phyloP scores from a whole-genome alignment of 2,797 vertebrate species.

The Serranus cabrilla region DNA sequence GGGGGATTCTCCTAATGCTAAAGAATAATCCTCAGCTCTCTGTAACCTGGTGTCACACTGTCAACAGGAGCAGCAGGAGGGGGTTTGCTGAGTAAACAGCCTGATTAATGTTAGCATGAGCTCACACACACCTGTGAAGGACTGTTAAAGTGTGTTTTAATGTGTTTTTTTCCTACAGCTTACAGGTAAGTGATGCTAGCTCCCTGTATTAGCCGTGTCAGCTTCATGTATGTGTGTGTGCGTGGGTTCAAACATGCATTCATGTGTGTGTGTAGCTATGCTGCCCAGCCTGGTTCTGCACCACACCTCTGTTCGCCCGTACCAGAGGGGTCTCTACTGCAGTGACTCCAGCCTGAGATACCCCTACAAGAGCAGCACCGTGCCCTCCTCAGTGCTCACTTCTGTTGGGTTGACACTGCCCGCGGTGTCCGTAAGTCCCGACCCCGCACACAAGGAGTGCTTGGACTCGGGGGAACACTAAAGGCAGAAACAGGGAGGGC shows the following conservation, averaged over 20 bases:
- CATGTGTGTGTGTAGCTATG: slow-evolving; percentile 80
- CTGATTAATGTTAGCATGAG: slow-evolving; percentile 29
- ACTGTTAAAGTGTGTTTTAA: slow-evolving; percentile 46
- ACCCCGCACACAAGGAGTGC: slow-evolving; percentile 46
- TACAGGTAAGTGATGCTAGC: slow-evolving; percentile 71
- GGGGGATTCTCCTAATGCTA: slow-evolving; percentile 36
- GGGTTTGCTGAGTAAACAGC: slow-evolving; percentile 51
- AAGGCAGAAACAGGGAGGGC: slow-evolving; percentile 43
- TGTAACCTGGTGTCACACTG: slow-evolving; percentile 46
- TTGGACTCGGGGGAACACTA: slow-evolving; percentile 38
- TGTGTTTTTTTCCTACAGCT: slow-evolving; percentile 41
- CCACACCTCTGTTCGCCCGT: slow-evolving; percentile 79
- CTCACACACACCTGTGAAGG: slow-evolving; percentile 48
- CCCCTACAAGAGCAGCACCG: slow-evolving; percentile 83
- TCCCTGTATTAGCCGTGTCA: neutral
- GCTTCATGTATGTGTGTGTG: slow-evolving; percentile 17
- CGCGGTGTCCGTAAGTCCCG: slow-evolving; percentile 87
- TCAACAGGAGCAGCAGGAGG: slow-evolving; percentile 64
- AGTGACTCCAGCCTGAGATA: slow-evolving; percentile 77
- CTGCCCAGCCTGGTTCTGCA: slow-evolving; percentile 87
- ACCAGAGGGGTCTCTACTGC: slow-evolving; percentile 86
- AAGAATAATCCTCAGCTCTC: slow-evolving; percentile 34
- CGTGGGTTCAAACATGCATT: slow-evolving; percentile 37
- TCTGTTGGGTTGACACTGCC: slow-evolving; percentile 85
- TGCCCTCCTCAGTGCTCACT: slow-evolving; percentile 84